Evolutionary conservation across 2,797 vertebrate genomes (phyloP), one percentile per base, ranked within the genome.

Genomic region (Halcyon chelicuti): DNA sequence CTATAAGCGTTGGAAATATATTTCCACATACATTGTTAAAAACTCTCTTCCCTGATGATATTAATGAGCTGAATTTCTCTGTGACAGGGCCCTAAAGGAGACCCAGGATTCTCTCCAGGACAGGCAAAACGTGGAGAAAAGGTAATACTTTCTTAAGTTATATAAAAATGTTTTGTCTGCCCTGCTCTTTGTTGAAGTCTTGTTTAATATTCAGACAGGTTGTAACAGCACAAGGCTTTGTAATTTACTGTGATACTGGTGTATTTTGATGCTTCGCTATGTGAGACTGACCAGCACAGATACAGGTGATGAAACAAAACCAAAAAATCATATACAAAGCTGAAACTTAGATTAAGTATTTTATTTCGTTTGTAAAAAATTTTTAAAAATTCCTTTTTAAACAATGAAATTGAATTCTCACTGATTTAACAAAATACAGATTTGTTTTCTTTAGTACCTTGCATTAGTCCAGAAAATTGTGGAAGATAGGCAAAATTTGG

Each of bases 41-140:
- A 66, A 3, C 10, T 46, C 5, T 90, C 44, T 90, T 49, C 35
- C 35, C 18, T 15, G 12, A 4, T 58, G 2, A 72, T 71, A 92
- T n/a, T 52, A 79, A 70, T 57, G 68, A 44, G 12, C 60, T 87
- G 94, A 86, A 49, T 90, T 91, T 93, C 84, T 97, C 58, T 97
- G 58, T 68, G 14, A 55, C 75, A 99, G 99, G 99, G 99, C 52
- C 97, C 97, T 75, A 99, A 99, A 97, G 99, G 99, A 96, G 99
- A 99, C 92, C 98, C 99, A 17, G 99, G 99, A 79, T 96, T 99
- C 72, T 99, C 99, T 54, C 99, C 99, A 85, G 99, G 98, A 60
- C 98, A 98, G 96, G 99, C 99, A 76, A 96, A 98, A 94, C 72
- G 86, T 93, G 99, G 99, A 97, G 98, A 98, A 94, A 99, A 99